These are phyloP conservation scores for Sebastes schlegelii DNA, from an alignment of 2,113 vertebrate species.

Conservation along the genomic window DNA sequence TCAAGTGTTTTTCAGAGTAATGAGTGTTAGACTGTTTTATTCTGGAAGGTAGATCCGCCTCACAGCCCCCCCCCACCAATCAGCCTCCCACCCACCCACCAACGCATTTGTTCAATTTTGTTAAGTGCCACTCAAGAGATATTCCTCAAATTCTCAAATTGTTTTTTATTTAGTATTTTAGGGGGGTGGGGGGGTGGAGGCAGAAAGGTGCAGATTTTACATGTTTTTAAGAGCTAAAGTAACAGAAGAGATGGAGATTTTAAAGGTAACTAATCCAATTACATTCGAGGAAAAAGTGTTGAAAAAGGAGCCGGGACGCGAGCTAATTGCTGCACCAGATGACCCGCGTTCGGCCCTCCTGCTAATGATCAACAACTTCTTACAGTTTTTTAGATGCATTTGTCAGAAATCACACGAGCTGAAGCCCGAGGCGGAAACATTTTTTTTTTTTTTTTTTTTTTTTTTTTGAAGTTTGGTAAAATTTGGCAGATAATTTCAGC, in stretches of 20 bases:
- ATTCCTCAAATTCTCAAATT: constrained; percentile 33
- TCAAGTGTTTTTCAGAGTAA: constrained; percentile 67
- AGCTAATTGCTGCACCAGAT: constrained; percentile 14
- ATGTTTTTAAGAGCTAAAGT: constrained; percentile 41
- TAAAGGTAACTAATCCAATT: constrained; percentile 64
- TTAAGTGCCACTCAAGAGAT: constrained; percentile 64
- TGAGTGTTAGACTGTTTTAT: constrained; percentile 56
- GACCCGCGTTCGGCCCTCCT: not conserved
- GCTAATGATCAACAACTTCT: constrained; percentile 34
- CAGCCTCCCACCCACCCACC: constrained; percentile 19
- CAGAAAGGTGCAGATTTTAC: constrained; percentile 36
- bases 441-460: too few relatives aligned
- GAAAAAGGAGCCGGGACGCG: constrained; percentile 33
- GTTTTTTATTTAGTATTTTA: constrained; percentile 7
- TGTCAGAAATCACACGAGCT: constrained; percentile 9
- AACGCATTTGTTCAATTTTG: constrained; percentile 63
- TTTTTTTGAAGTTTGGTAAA: not conserved
- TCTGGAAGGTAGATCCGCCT: constrained; percentile 54
- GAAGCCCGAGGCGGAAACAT: too few relatives aligned
- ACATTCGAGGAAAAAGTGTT: constrained; percentile 33
- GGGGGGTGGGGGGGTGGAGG: not conserved
- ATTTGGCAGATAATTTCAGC: not conserved
- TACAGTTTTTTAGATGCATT: not conserved
- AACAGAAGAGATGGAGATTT: constrained; percentile 41
- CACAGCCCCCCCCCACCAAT: constrained; percentile 20